These are phyloP conservation scores for Natrix natrix DNA, from an alignment of 2,797 vertebrate genomes.

Conservation along the genomic window DNA sequence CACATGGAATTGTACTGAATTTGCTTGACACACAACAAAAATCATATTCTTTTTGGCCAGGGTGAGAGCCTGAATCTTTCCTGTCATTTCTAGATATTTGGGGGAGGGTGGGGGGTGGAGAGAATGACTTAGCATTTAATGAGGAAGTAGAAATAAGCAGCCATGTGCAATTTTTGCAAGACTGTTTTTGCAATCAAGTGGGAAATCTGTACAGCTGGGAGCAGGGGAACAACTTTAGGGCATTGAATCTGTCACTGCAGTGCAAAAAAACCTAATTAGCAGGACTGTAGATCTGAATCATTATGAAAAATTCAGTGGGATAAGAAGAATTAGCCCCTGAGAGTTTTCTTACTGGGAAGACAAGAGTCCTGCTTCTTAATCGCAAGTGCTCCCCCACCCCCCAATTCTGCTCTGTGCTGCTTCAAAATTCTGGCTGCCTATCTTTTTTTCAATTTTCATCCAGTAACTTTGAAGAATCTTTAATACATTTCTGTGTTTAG, in stretches of 20 bases:
- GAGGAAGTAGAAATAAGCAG: background rate
- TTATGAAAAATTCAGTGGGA: background rate
- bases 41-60: background rate
- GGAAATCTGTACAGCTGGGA: background rate
- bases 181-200: constrained; percentile 21
- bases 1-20: background rate
- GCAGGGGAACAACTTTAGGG: background rate
- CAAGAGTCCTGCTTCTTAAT: background rate
- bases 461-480: background rate
- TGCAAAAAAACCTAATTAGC: background rate
- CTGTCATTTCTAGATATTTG: background rate
- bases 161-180: background rate
- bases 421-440: background rate
- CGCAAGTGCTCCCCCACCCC: too few species aligned
- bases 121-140: background rate
- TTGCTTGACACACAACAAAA: background rate
- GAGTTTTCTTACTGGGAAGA: background rate
- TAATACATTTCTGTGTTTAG: background rate
- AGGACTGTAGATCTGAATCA: background rate
- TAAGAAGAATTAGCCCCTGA: background rate
- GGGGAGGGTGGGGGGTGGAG: background rate
- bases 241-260: background rate
- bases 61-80: background rate
- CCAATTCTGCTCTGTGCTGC: background rate
- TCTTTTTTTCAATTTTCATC: background rate